Evolutionary conservation across 2,888 invertebrate species (phyloP), one percentile per base, ranked within the genome.

Genomic region (Mimumesa dahlbomi): DNA sequence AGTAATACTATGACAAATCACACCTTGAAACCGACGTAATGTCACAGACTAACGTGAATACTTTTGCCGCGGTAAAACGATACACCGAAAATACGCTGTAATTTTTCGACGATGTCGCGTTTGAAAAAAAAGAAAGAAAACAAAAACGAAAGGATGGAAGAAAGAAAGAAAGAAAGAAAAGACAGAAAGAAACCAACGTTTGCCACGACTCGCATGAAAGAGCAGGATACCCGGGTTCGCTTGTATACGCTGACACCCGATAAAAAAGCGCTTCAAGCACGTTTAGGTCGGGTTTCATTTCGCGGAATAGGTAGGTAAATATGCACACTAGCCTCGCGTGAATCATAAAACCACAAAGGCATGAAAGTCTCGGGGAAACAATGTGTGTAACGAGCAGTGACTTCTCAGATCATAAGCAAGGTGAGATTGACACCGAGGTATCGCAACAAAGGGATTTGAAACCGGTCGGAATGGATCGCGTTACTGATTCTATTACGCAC

Each of bases 301-400:
- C 64, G 62, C 45, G 56, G 67, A 68, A 73, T 56, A 59, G 68
- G 48, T 58, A 66, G 66, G 66, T 69, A 69, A 77, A 72, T 65
- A 67, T 61, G 62, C 66, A 67, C 40, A 36, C 67, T 54, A 40
- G 50, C 50, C 46, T 54, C 31, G 54, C 64, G 70, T 81, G 80
- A 81, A 81, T 81, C 79, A 73, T 70, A 42, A 70, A 63, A 49
- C 64, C 68, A 70, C 73, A 64, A 75, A 70, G 65, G 25, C 69
- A 58, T 73, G 72, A 70, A 74, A 72, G 65, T 61, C 49, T 45
- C 42, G 53, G 11, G 6, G 62, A 72, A 58, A 77, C 75, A 78
- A 78, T 78, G 58, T 53, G 19, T 50, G 59, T 65, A 73, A 77
- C 73, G 69, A 66, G 49, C 71, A 50, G 54, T 59, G 62, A 53